Conservation (phyloP, 2,888 invertebrate species). For the Desoria tigrina region DNA sequence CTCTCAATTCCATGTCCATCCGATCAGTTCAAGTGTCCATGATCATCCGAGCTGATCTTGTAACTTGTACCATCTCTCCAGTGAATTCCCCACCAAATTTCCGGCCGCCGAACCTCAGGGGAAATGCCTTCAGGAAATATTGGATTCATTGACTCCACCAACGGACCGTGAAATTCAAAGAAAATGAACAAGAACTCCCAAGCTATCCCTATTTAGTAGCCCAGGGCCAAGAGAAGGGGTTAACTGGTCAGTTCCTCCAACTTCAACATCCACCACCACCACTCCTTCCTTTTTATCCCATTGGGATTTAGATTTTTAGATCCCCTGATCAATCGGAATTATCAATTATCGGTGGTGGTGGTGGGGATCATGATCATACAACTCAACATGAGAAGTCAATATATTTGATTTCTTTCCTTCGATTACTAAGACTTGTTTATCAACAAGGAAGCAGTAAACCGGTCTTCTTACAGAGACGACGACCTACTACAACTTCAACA, state of each 20-base stretch:
- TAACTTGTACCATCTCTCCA: too few species aligned
- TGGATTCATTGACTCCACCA: not conserved
- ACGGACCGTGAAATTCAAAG: conserved; percentile 6
- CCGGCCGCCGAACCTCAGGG: not conserved
- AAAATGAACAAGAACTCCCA: not conserved
- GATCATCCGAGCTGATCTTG: too few species aligned
- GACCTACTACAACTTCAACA: conserved; percentile 10
- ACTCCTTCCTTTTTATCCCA: not conserved
- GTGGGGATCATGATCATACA: not conserved
- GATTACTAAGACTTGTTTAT: not conserved
- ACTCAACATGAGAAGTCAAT: conserved; percentile 4
- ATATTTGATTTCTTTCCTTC: not conserved
- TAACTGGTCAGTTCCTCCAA: not conserved
- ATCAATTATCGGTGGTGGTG: conserved; percentile 3
- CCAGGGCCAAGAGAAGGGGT: not conserved
- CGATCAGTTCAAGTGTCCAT: too few species aligned
- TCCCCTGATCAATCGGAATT: not conserved
- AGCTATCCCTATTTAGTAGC: not conserved
- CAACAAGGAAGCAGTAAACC: conserved; percentile 11
- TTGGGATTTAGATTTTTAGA: conserved; percentile 1
- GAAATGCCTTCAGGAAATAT: conserved; percentile 12
- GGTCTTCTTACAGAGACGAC: not conserved
- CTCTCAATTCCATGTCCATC: too few species aligned
- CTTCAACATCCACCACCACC: not conserved
- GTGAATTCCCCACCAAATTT: not conserved